Evolutionary conservation across 2,113 vertebrate species (phyloP).

Genomic region (Gadus macrocephalus): DNA sequence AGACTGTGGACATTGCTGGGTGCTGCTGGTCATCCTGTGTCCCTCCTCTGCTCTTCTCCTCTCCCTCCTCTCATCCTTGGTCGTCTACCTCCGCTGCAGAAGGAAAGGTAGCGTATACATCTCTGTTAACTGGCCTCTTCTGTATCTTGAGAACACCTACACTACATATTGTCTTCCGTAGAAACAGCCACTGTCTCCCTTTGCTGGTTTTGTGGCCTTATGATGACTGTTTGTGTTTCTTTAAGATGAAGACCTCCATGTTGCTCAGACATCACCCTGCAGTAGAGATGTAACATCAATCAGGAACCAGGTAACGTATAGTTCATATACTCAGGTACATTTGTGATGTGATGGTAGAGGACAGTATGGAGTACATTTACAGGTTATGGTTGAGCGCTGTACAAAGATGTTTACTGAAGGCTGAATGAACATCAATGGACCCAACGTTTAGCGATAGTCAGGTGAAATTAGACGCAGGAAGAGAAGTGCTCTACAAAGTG

Average conservation of each 20-base stretch:
- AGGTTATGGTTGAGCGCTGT: too few relatives aligned
- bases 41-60: conserved; percentile 24
- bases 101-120: conserved; percentile 38
- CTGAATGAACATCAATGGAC: too few relatives aligned
- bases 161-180: not conserved
- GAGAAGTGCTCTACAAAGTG: too few relatives aligned
- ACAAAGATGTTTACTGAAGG: too few relatives aligned
- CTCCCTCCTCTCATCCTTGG: conserved; percentile 23
- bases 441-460: too few relatives aligned
- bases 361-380: too few relatives aligned
- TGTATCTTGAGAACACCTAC: not conserved
- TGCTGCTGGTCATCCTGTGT: conserved; percentile 37
- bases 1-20: conserved; percentile 16
- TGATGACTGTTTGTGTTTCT: too few relatives aligned
- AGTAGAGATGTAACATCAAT: not conserved
- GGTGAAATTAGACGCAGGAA: too few relatives aligned
- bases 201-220: too few relatives aligned
- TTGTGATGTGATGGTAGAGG: too few relatives aligned
- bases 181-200: too few relatives aligned
- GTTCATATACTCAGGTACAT: not conserved
- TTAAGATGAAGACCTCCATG: not conserved
- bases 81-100: conserved; percentile 19
- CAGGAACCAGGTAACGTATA: not conserved
- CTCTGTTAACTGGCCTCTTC: not conserved
- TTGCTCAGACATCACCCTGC: not conserved